Percentiles rank a stretch among this genome's conserved stretches.
phyloP scores from a whole-genome alignment of 2,888 invertebrate species.

The Anticlea derivata region DNA sequence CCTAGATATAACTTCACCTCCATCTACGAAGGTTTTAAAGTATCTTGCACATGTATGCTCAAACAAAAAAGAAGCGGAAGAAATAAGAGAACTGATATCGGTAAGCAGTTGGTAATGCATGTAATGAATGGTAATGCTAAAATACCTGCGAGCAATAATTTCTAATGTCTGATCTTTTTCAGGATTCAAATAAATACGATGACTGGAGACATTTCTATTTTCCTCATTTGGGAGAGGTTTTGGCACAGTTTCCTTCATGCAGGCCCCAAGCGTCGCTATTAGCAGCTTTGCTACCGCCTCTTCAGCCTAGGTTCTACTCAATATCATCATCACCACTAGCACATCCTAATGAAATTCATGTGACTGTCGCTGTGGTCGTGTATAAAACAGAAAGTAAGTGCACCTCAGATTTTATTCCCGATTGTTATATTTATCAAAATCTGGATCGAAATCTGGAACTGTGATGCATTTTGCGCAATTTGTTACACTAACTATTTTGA shows the following conservation, averaged over 20 bases:
- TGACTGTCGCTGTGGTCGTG: slow-evolving; percentile 95
- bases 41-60: slow-evolving; percentile 91
- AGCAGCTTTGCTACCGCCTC: slow-evolving; percentile 90
- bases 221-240: slow-evolving; percentile 93
- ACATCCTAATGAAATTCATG: slow-evolving; percentile 90
- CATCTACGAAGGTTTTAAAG: slow-evolving; percentile 92
- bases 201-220: slow-evolving; percentile 95
- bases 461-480: no score
- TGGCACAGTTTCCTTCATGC: slow-evolving; percentile 94
- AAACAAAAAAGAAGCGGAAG: slow-evolving; percentile 87
- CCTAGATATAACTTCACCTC: slow-evolving; percentile 96
- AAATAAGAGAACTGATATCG: slow-evolving; percentile 88
- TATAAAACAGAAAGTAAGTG: slow-evolving; percentile 91
- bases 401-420: no score
- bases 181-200: slow-evolving; percentile 95
- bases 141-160: no score
- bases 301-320: slow-evolving; percentile 97
- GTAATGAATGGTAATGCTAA: no score
- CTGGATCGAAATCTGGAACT: no score
- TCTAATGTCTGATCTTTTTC: no score
- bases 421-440: no score
- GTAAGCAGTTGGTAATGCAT: slow-evolving; percentile 80
- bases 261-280: slow-evolving; percentile 91
- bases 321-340: slow-evolving; percentile 94
- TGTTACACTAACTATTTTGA: no score